phyloP scores from a whole-genome alignment of 2,797 vertebrate genomes.

The Chelmon rostratus region DNA sequence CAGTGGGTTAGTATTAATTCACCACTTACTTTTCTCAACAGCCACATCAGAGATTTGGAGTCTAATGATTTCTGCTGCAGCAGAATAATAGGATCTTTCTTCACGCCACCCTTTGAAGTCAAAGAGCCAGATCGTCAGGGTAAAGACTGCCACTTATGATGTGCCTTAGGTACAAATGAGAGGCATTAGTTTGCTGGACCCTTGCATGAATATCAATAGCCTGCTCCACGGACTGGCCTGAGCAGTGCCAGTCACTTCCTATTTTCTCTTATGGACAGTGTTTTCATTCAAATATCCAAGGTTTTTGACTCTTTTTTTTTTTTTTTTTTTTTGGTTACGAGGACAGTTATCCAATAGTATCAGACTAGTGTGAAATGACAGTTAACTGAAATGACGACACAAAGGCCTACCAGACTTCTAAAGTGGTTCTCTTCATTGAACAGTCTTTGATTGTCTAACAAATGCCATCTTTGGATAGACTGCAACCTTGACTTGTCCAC shows the following conservation, averaged over 20 bases:
- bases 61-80: constrained; percentile 71
- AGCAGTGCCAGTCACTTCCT: constrained; percentile 11
- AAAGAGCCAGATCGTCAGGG: constrained; percentile 72
- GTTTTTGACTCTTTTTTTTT: background rate
- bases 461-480: background rate
- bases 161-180: constrained; percentile 80
- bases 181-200: constrained; percentile 72
- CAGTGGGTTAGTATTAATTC: constrained; percentile 62
- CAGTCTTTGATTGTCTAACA: background rate
- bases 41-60: constrained; percentile 66
- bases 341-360: no score
- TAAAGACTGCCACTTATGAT: constrained; percentile 81
- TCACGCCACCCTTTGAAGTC: constrained; percentile 79
- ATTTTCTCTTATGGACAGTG: background rate
- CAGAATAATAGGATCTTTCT: constrained; percentile 81
- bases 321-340: background rate
- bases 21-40: constrained; percentile 57
- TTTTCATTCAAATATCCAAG: constrained; percentile 1
- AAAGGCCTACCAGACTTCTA: background rate
- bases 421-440: background rate
- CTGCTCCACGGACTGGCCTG: constrained; percentile 39
- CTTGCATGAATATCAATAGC: constrained; percentile 75
- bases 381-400: background rate
- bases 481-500: background rate
- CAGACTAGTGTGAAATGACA: background rate